Base-by-base conservation (phyloP, 2,888 invertebrate species). In the Trilocha varians region DNA sequence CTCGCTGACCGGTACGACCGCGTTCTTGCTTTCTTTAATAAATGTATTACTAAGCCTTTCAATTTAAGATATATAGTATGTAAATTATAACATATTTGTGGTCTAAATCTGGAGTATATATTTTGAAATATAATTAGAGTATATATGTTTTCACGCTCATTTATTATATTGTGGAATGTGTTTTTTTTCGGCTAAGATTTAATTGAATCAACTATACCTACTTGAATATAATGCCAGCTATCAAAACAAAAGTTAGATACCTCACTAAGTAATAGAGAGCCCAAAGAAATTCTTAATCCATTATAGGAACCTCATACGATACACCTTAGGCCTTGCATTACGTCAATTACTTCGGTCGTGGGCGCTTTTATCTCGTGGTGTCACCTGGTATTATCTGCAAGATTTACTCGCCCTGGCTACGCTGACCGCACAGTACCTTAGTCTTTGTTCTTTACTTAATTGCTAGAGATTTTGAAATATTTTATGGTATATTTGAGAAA, bases 311-410 rank as follows among this genome's bases (percentile, higher is more conserved):
- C 2, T 25, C n/a, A n/a, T 38, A 16, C 32, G 35, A 32, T 39
- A 36, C 62, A 62, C 61, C 59, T 57, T 62, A 57, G 61, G 66
- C 68, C 64, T 70, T 69, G 69, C 76, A 78, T 74, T 74, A 74
- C 71, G 78, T 78, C 80, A 79, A 82, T 80, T 80, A 80, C 71
- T 63, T 52, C 55, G 69, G 67, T 74, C 77, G 75, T 73, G 75
- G 67, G 62, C 50, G 55, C 53, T 64, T 25, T 74, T 82, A 80
- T 80, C 82, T 58, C 44, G 51, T 50, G 45, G 59, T 70, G 72
- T 65, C 71, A 45, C 57, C 45, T 59, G 53, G 59, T 53, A 45
- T 61, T 79, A 79, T 80, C 79, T 58, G 49, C 43, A 65, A 77
- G 79, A 82, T 80, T 80, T 79, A 80, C 79, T 70, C 64, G 66